phyloP scores from a whole-genome alignment of 2,113 vertebrate species.

The Strix aluco region DNA sequence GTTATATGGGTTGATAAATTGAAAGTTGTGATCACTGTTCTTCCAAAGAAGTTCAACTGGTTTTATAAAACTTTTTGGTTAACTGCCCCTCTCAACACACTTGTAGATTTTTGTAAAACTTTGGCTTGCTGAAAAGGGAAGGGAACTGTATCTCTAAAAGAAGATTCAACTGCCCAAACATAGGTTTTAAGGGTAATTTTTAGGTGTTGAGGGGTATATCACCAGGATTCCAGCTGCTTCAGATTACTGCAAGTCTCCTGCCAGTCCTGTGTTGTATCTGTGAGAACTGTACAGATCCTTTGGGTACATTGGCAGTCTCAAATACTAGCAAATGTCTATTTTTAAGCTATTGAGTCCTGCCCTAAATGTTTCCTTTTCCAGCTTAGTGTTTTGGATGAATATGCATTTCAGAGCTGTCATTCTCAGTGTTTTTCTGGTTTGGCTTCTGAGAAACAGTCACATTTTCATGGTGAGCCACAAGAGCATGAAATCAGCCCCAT shows the following conservation, averaged over 20 bases:
- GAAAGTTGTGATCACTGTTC: not conserved
- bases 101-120: not conserved
- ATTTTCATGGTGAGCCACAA: not conserved
- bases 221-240: not conserved
- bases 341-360: not conserved
- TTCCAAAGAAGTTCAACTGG: not conserved
- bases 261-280: not conserved
- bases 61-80: not conserved
- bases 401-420: not conserved
- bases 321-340: not conserved
- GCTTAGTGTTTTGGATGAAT: not conserved
- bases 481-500: not conserved
- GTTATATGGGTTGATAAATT: rapidly evolving
- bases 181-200: not conserved
- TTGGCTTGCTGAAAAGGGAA: not conserved
- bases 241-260: not conserved
- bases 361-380: not conserved
- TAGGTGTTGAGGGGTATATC: not conserved
- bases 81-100: not conserved
- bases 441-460: not conserved
- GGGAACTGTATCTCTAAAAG: not conserved
- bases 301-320: not conserved
- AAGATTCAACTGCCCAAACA: not conserved
- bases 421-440: not conserved
- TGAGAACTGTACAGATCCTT: not conserved